Base-by-base conservation (phyloP, 2,797 vertebrate species). In the Cryptoblepharus egeriae region DNA sequence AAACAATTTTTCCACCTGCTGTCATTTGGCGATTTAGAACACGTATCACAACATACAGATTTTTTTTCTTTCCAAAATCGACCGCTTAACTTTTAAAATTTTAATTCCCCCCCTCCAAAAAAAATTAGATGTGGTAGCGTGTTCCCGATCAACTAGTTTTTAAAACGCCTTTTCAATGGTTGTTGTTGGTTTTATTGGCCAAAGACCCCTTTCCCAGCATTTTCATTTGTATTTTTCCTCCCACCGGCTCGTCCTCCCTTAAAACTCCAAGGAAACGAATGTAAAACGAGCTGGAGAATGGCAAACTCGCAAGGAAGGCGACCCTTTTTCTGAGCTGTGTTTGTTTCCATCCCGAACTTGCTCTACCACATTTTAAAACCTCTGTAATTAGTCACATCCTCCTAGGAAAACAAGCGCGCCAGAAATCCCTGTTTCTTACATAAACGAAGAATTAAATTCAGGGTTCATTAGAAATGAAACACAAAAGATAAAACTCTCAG, bases 331-430 rank as follows among this genome's bases (percentile, higher is more conserved):
- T 57, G 26, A 58, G 83, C 18, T 87, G 20, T 15, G 5, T 20
- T 30, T 26, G 13, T 57, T 91, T 82, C 39, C 80, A 60, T 69
- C 52, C n/a, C 32, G 55, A 89, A 72, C 22, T 79, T 2, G 22
- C 39, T 18, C 39, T 42, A 70, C 32, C 65, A 77, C 82, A 77
- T 84, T 82, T 81, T 72, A 60, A 18, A 67, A 77, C 77, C 77
- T 1, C 20, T 57, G 10, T 35, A 18, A 80, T 84, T 5, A 4
- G 68, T 18, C 77, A 76, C 86, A 80, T 77, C 75, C 84, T 79
- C n/a, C 61, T 76, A 57, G 6, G 30, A 63, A 45, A 32, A 37
- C 1, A 24, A 37, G 18, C 24, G 22, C 5, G 42, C 13, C 18
- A 13, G 26, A 24, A 57, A 70, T 22, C 35, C 24, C 28, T 61